phyloP scores from a whole-genome alignment of 92 coral and sea anemone genomes.

The Muricea muricata region DNA sequence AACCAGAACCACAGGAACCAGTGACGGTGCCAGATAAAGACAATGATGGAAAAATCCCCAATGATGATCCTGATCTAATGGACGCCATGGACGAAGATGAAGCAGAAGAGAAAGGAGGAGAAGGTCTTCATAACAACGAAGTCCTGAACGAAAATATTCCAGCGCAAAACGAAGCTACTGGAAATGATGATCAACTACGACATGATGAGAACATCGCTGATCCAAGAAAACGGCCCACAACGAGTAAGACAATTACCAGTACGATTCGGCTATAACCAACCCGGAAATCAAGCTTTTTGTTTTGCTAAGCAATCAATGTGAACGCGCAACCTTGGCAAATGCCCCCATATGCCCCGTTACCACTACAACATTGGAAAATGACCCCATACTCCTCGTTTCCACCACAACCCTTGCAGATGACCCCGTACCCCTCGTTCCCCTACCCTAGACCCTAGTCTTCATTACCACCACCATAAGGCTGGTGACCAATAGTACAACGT shows the following conservation, averaged over 20 bases:
- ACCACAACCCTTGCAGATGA: too few relatives aligned
- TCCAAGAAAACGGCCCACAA: conserved; percentile 22
- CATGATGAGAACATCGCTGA: conserved; percentile 28
- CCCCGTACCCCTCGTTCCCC: too few relatives aligned
- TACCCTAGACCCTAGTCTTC: too few relatives aligned
- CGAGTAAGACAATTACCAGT: conserved; percentile 19
- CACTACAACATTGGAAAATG: neutral
- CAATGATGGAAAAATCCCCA: neutral
- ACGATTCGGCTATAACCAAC: too few relatives aligned
- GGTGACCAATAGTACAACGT: neutral
- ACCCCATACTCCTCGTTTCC: too few relatives aligned
- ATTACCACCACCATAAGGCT: neutral
- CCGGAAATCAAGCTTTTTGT: conserved; percentile 26
- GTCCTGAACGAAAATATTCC: too few relatives aligned
- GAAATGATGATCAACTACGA: conserved; percentile 2
- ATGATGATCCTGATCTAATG: neutral
- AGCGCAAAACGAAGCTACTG: too few relatives aligned
- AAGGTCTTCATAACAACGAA: too few relatives aligned
- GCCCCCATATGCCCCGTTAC: neutral
- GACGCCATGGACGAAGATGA: conserved; percentile 11
- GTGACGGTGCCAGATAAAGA: conserved; percentile 5
- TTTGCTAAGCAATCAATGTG: conserved; percentile 27
- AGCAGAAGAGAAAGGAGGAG: neutral
- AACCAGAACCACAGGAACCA: conserved; percentile 18
- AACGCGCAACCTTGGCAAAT: too few relatives aligned